Conservation (phyloP, 2,113 vertebrate genomes). For the Apaloderma vittatum region DNA sequence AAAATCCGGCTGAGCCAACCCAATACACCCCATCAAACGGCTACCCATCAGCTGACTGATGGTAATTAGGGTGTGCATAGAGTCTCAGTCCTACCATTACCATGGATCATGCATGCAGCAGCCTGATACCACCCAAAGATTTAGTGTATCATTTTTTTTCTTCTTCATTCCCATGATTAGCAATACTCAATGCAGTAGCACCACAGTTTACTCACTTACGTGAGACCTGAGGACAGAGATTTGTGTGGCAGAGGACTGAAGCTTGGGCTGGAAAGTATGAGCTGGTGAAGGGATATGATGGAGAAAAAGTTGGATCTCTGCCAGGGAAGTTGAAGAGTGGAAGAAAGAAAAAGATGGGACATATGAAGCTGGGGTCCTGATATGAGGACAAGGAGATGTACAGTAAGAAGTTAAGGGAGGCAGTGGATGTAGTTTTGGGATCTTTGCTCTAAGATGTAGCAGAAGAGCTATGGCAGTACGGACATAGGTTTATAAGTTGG, state of each 20-base stretch:
- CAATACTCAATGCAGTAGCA: background rate
- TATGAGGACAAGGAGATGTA: background rate
- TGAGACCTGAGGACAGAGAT: background rate
- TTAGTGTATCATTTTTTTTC: background rate
- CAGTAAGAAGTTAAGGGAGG: background rate
- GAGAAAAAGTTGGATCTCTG: background rate
- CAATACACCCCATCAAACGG: too few species aligned
- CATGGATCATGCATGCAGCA: background rate
- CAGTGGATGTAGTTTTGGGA: background rate
- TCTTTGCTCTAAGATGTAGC: background rate
- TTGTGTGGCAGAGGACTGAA: background rate
- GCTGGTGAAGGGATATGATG: background rate
- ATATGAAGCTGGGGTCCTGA: background rate
- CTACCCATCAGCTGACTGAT: background rate
- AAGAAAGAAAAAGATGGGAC: background rate
- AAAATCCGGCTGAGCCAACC: too few species aligned
- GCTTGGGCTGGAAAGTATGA: background rate
- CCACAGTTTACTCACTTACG: background rate
- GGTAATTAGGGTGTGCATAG: accelerated
- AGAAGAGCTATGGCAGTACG: background rate
- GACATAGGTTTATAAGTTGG: background rate
- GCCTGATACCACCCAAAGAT: background rate
- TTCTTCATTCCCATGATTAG: background rate
- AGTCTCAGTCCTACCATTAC: background rate
- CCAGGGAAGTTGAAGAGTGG: background rate